Percentiles rank a stretch among this genome's conserved stretches.
phyloP scores from a whole-genome alignment of 2,113 vertebrate genomes.

The Mustelus asterias region DNA sequence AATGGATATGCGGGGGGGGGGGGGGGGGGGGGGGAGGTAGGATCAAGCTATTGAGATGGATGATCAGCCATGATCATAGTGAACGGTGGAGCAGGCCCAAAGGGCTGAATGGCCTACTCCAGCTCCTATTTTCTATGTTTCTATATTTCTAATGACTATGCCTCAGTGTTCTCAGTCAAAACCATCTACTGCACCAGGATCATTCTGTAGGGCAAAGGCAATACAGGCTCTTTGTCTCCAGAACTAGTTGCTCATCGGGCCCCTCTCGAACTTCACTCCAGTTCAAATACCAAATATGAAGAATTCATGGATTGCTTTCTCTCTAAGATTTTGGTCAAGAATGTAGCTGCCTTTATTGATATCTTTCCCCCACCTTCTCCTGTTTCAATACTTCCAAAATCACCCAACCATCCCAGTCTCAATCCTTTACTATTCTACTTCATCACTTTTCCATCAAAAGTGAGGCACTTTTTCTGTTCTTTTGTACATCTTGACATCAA shows the following conservation, averaged over 20 bases:
- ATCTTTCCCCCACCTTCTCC: background rate
- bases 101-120: too few species aligned
- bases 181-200: background rate
- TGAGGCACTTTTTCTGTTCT: background rate
- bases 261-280: background rate
- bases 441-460: background rate
- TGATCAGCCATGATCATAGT: too few species aligned
- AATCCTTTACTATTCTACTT: background rate
- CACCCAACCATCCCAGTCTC: too few species aligned
- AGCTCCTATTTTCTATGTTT: too few species aligned
- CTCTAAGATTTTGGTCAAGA: background rate
- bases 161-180: background rate
- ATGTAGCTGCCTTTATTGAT: background rate
- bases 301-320: background rate
- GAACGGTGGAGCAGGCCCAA: too few species aligned
- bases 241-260: background rate
- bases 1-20: too few species aligned
- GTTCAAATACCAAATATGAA: background rate
- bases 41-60: too few species aligned
- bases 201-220: background rate
- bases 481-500: background rate
- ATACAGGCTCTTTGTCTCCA: background rate
- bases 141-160: too few species aligned
- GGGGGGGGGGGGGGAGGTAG: too few species aligned
- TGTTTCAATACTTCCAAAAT: background rate